A percentile compares a stretch with the other conserved stretches of the same genome.
Conservation (phyloP, 37 sponge, comb jelly and placozoan species). For the Haliclona indistincta region DNA sequence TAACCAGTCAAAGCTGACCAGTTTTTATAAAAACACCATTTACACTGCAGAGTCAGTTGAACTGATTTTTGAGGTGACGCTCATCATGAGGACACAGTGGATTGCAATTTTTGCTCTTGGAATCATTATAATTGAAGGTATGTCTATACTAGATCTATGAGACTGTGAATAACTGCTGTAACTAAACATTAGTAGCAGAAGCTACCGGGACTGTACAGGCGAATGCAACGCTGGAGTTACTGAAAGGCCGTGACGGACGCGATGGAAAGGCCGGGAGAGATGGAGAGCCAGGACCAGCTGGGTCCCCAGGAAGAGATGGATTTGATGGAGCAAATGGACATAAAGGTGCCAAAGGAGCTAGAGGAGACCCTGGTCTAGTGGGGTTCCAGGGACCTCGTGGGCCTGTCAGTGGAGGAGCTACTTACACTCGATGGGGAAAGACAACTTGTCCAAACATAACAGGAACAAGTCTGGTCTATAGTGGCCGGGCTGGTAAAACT, state of each 20-base stretch:
- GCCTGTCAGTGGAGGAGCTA: conserved; percentile 10
- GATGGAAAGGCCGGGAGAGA: conserved; percentile 5
- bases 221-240: too few species aligned
- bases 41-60: too few species aligned
- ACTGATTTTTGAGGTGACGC: too few species aligned
- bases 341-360: neutral
- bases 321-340: neutral
- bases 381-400: conserved; percentile 18
- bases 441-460: conserved; percentile 10
- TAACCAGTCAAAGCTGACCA: too few species aligned
- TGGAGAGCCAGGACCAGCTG: conserved; percentile 16
- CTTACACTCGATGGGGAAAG: conserved; percentile 28
- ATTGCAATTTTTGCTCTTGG: too few species aligned
- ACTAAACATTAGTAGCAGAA: too few species aligned
- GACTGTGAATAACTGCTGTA: too few species aligned
- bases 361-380: conserved; percentile 1
- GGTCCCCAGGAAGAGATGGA: neutral
- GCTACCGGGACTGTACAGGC: too few species aligned
- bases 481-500: neutral
- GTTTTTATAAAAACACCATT: too few species aligned
- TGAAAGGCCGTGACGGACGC: neutral
- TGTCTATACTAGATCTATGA: too few species aligned
- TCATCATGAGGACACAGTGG: too few species aligned
- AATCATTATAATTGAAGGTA: too few species aligned
- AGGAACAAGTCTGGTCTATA: conserved; percentile 14